Conservation (phyloP, 1,140 invertebrate species). For the Andricus grossulariae region DNA sequence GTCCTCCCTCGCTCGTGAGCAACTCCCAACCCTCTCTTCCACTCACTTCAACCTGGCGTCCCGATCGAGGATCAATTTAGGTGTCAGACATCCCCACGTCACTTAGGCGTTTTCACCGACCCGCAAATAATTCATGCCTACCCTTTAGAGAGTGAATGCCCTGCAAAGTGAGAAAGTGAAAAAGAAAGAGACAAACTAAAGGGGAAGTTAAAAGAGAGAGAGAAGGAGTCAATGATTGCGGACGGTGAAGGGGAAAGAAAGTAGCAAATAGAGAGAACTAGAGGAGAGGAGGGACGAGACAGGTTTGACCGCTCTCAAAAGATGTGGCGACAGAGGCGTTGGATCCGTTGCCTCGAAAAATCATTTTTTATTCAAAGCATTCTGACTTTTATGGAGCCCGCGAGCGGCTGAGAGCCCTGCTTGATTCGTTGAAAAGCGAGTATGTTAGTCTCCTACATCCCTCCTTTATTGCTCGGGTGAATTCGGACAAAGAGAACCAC, state of each 20-base stretch:
- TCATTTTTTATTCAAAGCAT: conserved; percentile 67
- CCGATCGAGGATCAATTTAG: conserved; percentile 72
- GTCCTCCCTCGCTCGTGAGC: conserved; percentile 42
- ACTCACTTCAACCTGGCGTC: conserved; percentile 36
- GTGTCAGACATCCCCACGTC: conserved; percentile 71
- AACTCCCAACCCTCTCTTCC: conserved; percentile 38
- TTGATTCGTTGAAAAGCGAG: conserved; percentile 45
- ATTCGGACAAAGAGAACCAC: conserved; percentile 6
- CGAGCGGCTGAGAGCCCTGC: conserved; percentile 36
- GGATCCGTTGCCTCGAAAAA: conserved; percentile 43
- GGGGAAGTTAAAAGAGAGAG: conserved; percentile 36
- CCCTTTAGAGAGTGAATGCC: conserved; percentile 57
- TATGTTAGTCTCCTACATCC: conserved; percentile 37
- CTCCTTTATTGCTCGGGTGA: conserved; percentile 27
- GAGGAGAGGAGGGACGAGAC: conserved; percentile 37
- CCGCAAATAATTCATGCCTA: conserved; percentile 68
- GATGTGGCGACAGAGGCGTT: conserved; percentile 58
- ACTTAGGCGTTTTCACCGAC: conserved; percentile 72
- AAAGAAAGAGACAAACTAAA: conserved; percentile 31
- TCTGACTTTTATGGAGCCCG: conserved; percentile 61
- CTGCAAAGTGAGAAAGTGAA: conserved; percentile 38
- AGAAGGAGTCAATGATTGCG: conserved; percentile 25
- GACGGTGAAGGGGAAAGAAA: conserved; percentile 30
- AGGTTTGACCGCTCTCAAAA: conserved; percentile 60
- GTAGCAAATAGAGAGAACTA: conserved; percentile 20